phyloP scores from a whole-genome alignment of 2,888 invertebrate species.

The Phragmatobia fuliginosa region DNA sequence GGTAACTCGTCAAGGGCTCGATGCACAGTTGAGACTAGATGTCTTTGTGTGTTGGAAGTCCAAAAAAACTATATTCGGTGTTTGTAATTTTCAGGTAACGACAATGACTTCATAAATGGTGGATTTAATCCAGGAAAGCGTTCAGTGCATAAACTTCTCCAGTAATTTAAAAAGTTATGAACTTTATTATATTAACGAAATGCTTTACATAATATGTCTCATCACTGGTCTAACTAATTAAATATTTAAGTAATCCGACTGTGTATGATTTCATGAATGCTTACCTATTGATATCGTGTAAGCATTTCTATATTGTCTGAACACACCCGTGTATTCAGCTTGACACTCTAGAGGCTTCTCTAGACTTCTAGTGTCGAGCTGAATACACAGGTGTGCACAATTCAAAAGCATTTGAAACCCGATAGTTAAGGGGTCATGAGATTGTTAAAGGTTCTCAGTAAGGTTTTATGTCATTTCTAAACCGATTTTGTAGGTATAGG shows the following conservation, averaged over 20 bases:
- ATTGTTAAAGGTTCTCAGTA: too few relatives aligned
- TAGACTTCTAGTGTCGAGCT: too few relatives aligned
- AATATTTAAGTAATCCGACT: background rate
- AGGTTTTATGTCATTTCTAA: too few relatives aligned
- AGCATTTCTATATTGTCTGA: background rate
- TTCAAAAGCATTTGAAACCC: too few relatives aligned
- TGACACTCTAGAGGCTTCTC: too few relatives aligned
- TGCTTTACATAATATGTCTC: background rate
- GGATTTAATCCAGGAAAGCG: constrained; percentile 78
- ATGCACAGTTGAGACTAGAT: too few relatives aligned
- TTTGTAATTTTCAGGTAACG: constrained; percentile 58
- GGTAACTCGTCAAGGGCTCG: too few relatives aligned
- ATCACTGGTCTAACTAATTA: constrained; percentile 3
- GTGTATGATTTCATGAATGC: background rate
- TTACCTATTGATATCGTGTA: background rate
- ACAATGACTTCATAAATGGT: constrained; percentile 71
- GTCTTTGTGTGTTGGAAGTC: too few relatives aligned
- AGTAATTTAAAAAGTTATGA: constrained; percentile 49
- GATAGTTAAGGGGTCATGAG: too few relatives aligned
- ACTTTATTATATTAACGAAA: constrained; percentile 2
- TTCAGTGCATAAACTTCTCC: constrained; percentile 54
- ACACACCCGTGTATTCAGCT: too few relatives aligned
- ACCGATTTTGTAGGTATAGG: too few relatives aligned
- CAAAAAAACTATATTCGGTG: background rate
- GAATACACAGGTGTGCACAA: too few relatives aligned